A percentile compares a stretch with the other conserved stretches of the same genome.
Evolutionary conservation across 2,797 vertebrate genomes (phyloP).

Genomic region (Hafferia zeledoni): DNA sequence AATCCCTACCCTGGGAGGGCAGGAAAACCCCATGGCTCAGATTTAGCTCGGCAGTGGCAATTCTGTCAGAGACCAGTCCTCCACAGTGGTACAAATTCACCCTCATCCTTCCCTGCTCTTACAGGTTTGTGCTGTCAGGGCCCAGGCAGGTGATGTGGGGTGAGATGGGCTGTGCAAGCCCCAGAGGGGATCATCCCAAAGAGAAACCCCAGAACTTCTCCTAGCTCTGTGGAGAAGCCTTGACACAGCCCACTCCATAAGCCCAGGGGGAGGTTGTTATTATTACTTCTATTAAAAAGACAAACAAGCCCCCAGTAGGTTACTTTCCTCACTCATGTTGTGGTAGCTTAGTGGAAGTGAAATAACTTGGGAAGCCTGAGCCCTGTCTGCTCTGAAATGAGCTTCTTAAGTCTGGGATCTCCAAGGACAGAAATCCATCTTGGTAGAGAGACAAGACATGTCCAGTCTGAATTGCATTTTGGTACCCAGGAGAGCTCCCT

Average conservation of each 20-base stretch:
- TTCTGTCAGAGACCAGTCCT: background rate
- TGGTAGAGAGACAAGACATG: accelerated
- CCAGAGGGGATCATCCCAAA: background rate
- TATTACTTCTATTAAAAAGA: background rate
- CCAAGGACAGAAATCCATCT: background rate
- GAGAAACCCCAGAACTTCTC: background rate
- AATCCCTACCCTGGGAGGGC: background rate
- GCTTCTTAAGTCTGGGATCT: background rate
- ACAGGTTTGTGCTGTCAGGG: background rate
- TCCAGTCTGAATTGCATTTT: background rate
- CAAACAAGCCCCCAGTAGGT: background rate
- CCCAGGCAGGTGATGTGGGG: background rate
- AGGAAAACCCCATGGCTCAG: background rate
- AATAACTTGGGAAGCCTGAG: background rate
- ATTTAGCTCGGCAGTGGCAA: background rate
- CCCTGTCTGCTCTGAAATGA: background rate
- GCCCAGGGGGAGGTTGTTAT: background rate
- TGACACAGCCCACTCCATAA: background rate
- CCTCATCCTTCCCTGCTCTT: background rate
- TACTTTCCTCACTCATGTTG: background rate
- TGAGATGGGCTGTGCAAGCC: background rate
- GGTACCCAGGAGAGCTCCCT: background rate
- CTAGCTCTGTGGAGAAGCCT: background rate
- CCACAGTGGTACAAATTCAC: background rate
- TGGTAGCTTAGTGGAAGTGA: background rate